Evolutionary conservation across 2,113 vertebrate species (phyloP), one percentile per base, ranked within the genome.

Genomic region (Lophotis ruficrista): DNA sequence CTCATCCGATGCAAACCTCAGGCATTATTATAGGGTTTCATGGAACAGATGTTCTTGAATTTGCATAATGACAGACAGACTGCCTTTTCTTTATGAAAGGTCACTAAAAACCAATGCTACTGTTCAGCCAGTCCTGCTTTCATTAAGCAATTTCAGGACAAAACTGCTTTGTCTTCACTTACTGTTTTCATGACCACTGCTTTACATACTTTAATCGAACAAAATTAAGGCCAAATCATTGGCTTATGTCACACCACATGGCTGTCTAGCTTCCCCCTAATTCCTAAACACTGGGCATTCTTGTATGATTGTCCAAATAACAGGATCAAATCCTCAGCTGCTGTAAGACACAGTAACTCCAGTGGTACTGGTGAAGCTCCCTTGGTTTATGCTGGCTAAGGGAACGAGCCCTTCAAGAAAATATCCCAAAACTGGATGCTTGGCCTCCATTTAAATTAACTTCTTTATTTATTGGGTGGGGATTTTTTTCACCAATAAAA

Each of bases 101-200:
- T 95, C 96, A 96, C 62, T 90, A 88, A 96, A 95, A 97, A 93
- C 54, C 50, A 96, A 6, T 72, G 70, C 76, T 96, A 94, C 93
- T 89, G 93, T 96, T 94, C 96, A 94, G 87, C 64, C 64, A 65
- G 75, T 41, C 79, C 83, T 89, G 71, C 77, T 66, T 94, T 65
- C 68, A 8, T 95, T 96, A 94, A 95, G 81, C 85, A 62, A 72
- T 96, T 96, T 89, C 88, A 91, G 58, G 66, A 94, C 94, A 97
- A 96, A 97, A 95, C 78, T 80, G 61, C 89, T 95, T 97, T 97
- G 94, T 97, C 89, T 95, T 95, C 71, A 68, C 11, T 93, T 69
- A 87, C 72, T 75, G 79, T 89, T 93, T 96, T 92, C 86, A 89
- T 54, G 54, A 95, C 83, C 89, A 62, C 92, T 89, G 19, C 24